Evolutionary conservation across 2,113 vertebrate genomes (phyloP), one percentile per base, ranked within the genome.

Genomic region (Pelvicachromis taeniatus): DNA sequence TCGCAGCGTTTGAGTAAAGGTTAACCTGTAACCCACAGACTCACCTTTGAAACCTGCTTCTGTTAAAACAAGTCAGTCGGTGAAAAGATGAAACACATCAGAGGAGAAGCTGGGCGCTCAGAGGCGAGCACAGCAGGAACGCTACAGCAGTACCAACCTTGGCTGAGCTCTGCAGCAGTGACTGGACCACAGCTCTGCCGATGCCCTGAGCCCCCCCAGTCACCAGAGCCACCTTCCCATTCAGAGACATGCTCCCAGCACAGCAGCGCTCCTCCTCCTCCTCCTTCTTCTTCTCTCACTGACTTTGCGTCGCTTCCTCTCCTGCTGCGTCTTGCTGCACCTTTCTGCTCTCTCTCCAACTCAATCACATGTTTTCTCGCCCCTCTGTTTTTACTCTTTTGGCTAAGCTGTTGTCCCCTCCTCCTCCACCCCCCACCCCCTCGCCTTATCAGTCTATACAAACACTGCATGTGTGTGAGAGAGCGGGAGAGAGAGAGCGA

Each of bases 131-230:
- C n/a, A 21, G 21, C n/a, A 68, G 38, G 3, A 29, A 42, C 17
- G n/a, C 1, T 29, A 2, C 35, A 59, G 29, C 40, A n/a, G 53
- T 3, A 90, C 95, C 92, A 91, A 99, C 98, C 97, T 98, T 98
- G 14, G 96, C 97, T 1, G 95, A 96, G 85, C 96, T 97, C 83
- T 92, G 85, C 87, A 99, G 95, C 42, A 99, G 96, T 3, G 94
- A 95, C 84, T 98, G 96, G 0, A 95, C 96, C 38, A 95, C 96
- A 0, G 98, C 98, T 59, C 95, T 93, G 48, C 98, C 98, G n/a
- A 99, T 99, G 84, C 98, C 98, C 94, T 99, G 98, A 8, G 98
- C 98, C 6, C 97, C 98, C 13, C 98, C 98, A 2, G 98, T 99
- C 89, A 99, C 97, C 94, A 99, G 95, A 21, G 97, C 98, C 92